Evolutionary conservation across 2,888 invertebrate species (phyloP).

Genomic region (Agonopterix heracliana): DNA sequence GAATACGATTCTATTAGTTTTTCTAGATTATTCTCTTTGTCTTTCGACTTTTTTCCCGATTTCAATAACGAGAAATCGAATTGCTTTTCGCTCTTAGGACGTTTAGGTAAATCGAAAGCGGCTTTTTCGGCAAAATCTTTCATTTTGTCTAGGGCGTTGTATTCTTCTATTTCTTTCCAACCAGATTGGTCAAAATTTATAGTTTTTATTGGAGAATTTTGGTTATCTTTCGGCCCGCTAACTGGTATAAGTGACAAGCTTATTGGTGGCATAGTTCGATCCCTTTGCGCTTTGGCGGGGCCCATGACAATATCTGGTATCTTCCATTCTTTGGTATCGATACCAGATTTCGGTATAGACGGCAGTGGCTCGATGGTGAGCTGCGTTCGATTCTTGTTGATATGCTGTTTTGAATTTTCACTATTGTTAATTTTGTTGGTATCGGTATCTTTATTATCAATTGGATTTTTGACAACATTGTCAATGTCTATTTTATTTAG

Average conservation of each 20-base stretch:
- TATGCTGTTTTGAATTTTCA: conserved; percentile 63
- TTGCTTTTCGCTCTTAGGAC: conserved; percentile 41
- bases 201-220: conserved; percentile 51
- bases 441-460: conserved; percentile 62
- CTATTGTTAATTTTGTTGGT: conserved; percentile 34
- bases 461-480: conserved; percentile 72
- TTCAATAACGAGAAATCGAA: conserved; percentile 47
- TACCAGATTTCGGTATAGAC: conserved; percentile 36
- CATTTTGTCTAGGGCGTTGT: conserved; percentile 71
- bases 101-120: conserved; percentile 62
- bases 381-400: conserved; percentile 70
- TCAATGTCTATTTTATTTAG: conserved; percentile 34
- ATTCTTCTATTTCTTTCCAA: conserved; percentile 57
- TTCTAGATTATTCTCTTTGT: conserved; percentile 57
- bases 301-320: conserved; percentile 55
- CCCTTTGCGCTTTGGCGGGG: conserved; percentile 47
- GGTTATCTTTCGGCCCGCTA: conserved; percentile 45
- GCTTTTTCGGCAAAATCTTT: conserved; percentile 71
- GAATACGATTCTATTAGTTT: conserved; percentile 66
- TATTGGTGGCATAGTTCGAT: conserved; percentile 64
- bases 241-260: conserved; percentile 68
- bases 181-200: conserved; percentile 50
- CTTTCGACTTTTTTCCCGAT: conserved; percentile 36
- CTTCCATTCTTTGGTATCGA: conserved; percentile 46
- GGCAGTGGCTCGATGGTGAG: conserved; percentile 67